Percentiles rank a stretch among this genome's conserved stretches.
Conservation (phyloP, 2,797 vertebrate genomes). For the Numenius phaeopus region DNA sequence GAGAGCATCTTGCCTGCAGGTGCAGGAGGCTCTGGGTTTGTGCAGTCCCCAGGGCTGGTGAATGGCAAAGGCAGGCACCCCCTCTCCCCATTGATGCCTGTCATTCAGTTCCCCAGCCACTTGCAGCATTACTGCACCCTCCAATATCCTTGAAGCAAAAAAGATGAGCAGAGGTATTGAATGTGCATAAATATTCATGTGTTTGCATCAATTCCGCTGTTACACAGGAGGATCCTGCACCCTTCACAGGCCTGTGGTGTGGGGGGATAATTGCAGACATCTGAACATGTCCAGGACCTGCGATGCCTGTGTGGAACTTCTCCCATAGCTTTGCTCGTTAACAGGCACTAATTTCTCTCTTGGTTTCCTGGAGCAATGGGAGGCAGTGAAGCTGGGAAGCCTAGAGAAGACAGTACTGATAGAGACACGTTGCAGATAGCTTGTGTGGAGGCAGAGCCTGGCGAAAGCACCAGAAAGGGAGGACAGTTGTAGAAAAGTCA, state of each 20-base stretch:
- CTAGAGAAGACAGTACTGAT: not conserved
- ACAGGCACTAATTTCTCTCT: not conserved
- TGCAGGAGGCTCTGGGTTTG: not conserved
- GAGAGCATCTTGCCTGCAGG: not conserved
- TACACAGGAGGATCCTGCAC: fast-evolving
- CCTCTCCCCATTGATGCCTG: not conserved
- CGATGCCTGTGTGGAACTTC: not conserved
- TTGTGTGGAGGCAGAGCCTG: not conserved
- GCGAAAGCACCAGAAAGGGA: not conserved
- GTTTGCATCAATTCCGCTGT: not conserved
- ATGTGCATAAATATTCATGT: not conserved
- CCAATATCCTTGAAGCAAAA: not conserved
- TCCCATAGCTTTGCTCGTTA: not conserved
- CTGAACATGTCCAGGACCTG: not conserved
- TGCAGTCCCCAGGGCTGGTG: not conserved
- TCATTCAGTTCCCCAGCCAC: not conserved
- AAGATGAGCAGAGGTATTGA: not conserved
- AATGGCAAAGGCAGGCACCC: not conserved
- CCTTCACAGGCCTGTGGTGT: not conserved
- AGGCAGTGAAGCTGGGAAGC: not conserved
- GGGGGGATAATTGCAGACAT: not conserved
- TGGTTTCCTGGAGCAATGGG: not conserved
- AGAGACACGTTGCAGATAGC: not conserved
- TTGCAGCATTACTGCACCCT: not conserved
- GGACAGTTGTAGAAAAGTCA: not conserved